Conservation (phyloP, 2,113 vertebrate genomes). For the Noctilio leporinus region DNA sequence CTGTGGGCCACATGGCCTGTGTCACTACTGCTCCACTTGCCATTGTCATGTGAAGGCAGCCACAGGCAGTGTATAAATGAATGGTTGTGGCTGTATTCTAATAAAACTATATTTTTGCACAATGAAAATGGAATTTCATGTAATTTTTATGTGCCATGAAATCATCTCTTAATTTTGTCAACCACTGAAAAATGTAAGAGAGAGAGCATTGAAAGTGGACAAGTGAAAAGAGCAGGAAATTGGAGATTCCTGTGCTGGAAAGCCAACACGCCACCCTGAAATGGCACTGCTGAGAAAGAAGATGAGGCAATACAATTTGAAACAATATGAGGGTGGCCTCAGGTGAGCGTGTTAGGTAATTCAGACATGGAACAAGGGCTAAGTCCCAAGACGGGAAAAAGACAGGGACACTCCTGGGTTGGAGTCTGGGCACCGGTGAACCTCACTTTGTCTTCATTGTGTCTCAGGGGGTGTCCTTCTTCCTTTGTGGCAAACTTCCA, state of each 20-base stretch:
- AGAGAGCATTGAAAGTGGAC: background rate
- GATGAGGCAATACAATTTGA: background rate
- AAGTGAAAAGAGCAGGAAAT: background rate
- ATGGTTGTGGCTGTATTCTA: background rate
- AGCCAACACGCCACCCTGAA: background rate
- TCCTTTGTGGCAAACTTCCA: background rate
- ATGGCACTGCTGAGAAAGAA: too few species aligned
- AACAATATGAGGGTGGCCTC: background rate
- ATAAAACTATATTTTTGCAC: background rate
- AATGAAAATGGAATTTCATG: background rate
- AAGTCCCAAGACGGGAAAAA: background rate
- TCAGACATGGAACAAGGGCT: background rate
- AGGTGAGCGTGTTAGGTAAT: fast-evolving
- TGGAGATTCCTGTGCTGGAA: background rate
- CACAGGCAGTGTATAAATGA: fast-evolving
- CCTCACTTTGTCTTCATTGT: background rate
- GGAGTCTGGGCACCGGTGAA: background rate
- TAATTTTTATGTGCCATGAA: background rate
- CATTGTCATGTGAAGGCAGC: background rate
- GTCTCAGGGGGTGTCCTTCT: background rate
- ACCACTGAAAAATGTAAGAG: background rate
- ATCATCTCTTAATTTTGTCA: background rate
- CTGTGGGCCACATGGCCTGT: background rate
- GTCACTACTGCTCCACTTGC: too few species aligned
- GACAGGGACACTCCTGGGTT: too few species aligned